Conservation (phyloP, 37 sponge, comb jelly and placozoan genomes). For the Hormiphora californensis region DNA sequence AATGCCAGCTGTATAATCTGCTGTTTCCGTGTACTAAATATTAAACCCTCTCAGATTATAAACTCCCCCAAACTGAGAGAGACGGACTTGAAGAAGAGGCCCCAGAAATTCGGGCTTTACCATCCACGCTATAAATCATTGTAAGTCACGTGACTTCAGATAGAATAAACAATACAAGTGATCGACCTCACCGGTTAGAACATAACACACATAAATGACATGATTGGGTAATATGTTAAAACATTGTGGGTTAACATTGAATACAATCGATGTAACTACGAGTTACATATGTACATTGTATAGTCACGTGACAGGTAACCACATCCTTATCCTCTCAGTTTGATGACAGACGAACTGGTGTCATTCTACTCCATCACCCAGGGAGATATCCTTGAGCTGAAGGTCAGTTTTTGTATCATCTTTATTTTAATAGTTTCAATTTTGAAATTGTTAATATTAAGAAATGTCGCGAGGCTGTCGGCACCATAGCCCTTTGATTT, state of each 20-base stretch:
- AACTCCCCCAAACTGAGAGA: constrained; percentile 16
- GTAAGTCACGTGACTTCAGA: too few relatives aligned
- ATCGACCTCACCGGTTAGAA: too few relatives aligned
- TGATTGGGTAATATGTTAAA: too few relatives aligned
- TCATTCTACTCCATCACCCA: background rate
- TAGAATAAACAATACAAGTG: too few relatives aligned
- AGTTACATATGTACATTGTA: too few relatives aligned
- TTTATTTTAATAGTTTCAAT: background rate
- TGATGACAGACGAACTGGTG: constrained; percentile 1
- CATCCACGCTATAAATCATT: constrained; percentile 3
- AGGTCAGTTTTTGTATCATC: background rate
- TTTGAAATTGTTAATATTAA: background rate
- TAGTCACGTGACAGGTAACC: too few relatives aligned
- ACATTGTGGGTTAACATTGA: too few relatives aligned
- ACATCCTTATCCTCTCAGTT: constrained; percentile 11
- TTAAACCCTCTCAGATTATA: background rate
- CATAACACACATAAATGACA: too few relatives aligned
- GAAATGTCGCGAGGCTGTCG: constrained; percentile 47
- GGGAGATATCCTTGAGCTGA: background rate
- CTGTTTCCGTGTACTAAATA: too few relatives aligned
- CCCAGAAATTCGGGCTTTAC: constrained; percentile 10
- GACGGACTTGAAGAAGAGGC: background rate
- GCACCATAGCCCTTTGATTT: constrained; percentile 12
- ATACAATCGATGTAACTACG: too few relatives aligned
- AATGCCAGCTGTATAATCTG: too few relatives aligned